Conservation (phyloP, 1,140 invertebrate genomes). For the Rhagoletis pomonella region DNA sequence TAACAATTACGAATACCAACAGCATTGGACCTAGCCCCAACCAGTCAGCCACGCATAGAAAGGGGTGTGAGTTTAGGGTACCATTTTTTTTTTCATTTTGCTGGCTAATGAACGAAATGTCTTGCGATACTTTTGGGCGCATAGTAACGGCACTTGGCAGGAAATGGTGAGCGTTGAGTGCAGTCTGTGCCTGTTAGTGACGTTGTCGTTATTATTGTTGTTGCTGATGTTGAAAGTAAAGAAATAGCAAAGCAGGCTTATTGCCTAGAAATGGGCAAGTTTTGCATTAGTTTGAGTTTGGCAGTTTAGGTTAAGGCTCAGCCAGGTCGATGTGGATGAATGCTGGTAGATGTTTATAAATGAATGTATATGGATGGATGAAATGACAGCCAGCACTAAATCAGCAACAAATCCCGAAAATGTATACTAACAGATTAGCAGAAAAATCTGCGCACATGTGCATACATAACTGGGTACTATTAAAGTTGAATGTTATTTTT, state of each 20-base stretch:
- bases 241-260: too few species aligned
- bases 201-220: background rate
- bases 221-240: background rate
- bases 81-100: background rate
- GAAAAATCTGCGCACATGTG: too few species aligned
- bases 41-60: too few species aligned
- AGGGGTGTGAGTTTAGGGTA: background rate
- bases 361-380: background rate
- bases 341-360: too few species aligned
- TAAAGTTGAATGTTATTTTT: too few species aligned
- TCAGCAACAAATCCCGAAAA: too few species aligned
- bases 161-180: background rate
- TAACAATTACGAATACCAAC: conserved; percentile 1
- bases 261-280: background rate
- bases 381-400: background rate
- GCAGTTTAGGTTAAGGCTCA: too few species aligned
- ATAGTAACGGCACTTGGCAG: background rate
- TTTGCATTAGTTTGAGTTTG: too few species aligned
- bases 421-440: too few species aligned
- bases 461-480: too few species aligned
- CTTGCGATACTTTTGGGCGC: background rate
- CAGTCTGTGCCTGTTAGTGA: background rate
- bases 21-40: background rate
- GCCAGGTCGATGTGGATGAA: too few species aligned
- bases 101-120: background rate